A percentile compares a stretch with the other conserved stretches of the same genome.
Evolutionary conservation across 2,888 invertebrate species (phyloP).

Genomic region (Tyria jacobaeae): DNA sequence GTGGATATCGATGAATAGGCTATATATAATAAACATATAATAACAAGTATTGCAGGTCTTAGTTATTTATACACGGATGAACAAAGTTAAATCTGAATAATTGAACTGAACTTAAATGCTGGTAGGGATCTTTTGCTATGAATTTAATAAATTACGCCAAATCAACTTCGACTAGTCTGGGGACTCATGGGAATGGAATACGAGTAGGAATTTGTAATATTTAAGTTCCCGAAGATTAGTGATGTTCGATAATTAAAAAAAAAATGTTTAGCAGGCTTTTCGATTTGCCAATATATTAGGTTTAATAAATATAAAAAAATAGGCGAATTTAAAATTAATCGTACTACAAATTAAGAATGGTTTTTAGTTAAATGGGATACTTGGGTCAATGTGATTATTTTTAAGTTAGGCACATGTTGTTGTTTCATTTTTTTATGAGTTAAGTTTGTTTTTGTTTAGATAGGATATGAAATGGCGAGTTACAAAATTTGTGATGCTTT

Average conservation of each 20-base stretch:
- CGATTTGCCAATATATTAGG: constrained; percentile 6
- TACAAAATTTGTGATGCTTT: constrained; percentile 46
- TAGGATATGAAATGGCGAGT: constrained; percentile 50
- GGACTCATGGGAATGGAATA: constrained; percentile 25
- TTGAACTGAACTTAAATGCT: constrained; percentile 3
- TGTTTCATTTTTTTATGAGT: constrained; percentile 66
- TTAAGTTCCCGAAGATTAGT: constrained; percentile 43
- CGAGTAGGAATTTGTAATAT: constrained; percentile 37
- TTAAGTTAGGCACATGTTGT: constrained; percentile 61
- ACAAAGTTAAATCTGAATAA: not conserved
- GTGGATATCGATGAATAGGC: not conserved
- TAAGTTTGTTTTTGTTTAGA: constrained; percentile 71
- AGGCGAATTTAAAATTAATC: not conserved
- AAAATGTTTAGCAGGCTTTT: not conserved
- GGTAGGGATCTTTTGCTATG: not conserved
- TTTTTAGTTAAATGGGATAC: constrained; percentile 45
- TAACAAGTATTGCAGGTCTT: not conserved
- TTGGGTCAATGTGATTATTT: constrained; percentile 57
- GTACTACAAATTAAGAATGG: constrained; percentile 19
- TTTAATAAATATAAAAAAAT: not conserved
- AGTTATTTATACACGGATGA: not conserved
- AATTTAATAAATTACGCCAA: constrained; percentile 2
- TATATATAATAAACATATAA: not conserved
- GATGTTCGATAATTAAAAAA: constrained; percentile 32
- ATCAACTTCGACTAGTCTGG: constrained; percentile 20